These are phyloP conservation scores for Phrynocephalus vlangalii DNA, from an alignment of 2,797 vertebrate species.

Conservation along the genomic window DNA sequence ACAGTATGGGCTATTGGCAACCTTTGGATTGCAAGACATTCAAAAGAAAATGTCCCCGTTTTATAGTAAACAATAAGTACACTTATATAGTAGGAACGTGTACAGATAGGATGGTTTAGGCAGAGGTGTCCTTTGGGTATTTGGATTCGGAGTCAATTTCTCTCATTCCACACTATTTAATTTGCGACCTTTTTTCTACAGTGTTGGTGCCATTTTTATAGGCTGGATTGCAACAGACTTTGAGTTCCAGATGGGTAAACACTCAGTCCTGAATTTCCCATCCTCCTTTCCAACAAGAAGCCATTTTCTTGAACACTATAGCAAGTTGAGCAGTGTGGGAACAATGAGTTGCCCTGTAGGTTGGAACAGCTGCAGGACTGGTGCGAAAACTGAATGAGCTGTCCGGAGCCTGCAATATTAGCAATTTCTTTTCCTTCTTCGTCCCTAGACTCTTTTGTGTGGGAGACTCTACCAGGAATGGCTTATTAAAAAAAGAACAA, in stretches of 20 bases:
- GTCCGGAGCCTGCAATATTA: not conserved
- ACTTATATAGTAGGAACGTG: too few species aligned
- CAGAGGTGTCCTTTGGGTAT: too few species aligned
- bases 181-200: not conserved
- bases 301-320: not conserved
- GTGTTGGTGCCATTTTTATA: not conserved
- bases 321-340: not conserved
- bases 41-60: too few species aligned
- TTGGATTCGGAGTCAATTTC: too few species aligned
- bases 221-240: not conserved
- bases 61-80: too few species aligned
- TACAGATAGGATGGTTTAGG: too few species aligned
- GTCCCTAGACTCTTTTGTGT: not conserved
- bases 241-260: too few species aligned
- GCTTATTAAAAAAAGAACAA: conserved; percentile 7
- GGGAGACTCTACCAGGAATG: not conserved
- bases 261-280: not conserved
- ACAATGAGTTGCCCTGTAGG: accelerated
- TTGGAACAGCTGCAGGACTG: not conserved
- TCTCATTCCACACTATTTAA: not conserved
- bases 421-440: not conserved
- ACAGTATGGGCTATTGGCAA: too few species aligned
- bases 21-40: too few species aligned
- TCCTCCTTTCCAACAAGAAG: not conserved
- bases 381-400: accelerated